A percentile compares a stretch with the other conserved stretches of the same genome.
These are phyloP conservation scores for Acanthosepion pharaonis DNA, from an alignment of 2,888 invertebrate species.

Conservation along the genomic window DNA sequence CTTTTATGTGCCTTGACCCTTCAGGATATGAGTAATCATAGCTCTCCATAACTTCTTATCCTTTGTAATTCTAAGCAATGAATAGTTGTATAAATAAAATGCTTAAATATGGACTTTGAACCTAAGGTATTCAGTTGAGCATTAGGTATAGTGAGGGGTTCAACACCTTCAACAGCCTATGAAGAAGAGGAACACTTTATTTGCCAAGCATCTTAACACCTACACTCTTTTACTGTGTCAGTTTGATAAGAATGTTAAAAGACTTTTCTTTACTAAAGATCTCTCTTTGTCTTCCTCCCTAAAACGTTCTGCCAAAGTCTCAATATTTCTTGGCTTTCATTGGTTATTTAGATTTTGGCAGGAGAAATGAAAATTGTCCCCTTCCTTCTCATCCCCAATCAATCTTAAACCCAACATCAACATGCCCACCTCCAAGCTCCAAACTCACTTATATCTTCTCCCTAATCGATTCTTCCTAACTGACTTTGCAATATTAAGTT, in stretches of 20 bases:
- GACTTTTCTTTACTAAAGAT: background rate
- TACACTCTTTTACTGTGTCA: background rate
- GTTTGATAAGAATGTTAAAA: background rate
- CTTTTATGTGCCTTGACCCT: too few relatives aligned
- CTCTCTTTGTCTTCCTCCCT: background rate
- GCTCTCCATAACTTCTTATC: too few relatives aligned
- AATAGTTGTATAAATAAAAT: too few relatives aligned
- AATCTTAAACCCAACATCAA: background rate
- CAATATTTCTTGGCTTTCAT: constrained; percentile 33
- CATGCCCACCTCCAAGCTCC: background rate
- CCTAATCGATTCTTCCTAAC: constrained; percentile 12
- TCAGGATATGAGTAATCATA: too few relatives aligned
- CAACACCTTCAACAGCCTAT: background rate
- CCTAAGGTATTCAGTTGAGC: background rate
- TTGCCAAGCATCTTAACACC: background rate
- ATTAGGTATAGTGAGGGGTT: background rate
- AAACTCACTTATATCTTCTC: background rate
- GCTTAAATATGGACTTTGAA: background rate
- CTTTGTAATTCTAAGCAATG: too few relatives aligned
- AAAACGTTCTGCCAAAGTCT: background rate
- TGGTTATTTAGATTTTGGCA: constrained; percentile 33
- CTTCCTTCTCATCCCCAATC: background rate
- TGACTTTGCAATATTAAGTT: constrained; percentile 21
- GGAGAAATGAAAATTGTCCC: background rate
- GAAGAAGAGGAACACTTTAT: background rate